Evolutionary conservation across 2,888 invertebrate genomes (phyloP).

Genomic region (Trypoxylon attenuatum): DNA sequence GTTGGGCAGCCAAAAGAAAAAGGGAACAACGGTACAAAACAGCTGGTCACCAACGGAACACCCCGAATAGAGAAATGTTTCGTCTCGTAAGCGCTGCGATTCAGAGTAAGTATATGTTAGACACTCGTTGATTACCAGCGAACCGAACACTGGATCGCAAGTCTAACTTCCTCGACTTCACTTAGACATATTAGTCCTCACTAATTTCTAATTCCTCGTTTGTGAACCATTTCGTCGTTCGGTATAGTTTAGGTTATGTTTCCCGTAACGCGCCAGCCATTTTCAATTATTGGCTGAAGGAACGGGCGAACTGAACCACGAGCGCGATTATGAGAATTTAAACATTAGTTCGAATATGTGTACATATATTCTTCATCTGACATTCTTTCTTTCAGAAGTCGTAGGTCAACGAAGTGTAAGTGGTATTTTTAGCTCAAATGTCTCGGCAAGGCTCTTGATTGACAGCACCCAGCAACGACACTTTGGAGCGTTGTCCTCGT

Average conservation of each 20-base stretch:
- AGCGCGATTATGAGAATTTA: conserved; percentile 34
- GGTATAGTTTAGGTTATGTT: conserved; percentile 37
- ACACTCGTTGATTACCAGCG: not conserved
- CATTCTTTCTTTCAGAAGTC: too few relatives aligned
- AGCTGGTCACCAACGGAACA: conserved; percentile 60
- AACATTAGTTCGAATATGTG: too few relatives aligned
- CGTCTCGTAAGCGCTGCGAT: conserved; percentile 57
- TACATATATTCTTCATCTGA: too few relatives aligned
- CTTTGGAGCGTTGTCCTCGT: conserved; percentile 38
- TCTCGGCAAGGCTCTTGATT: too few relatives aligned
- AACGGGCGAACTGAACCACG: conserved; percentile 30
- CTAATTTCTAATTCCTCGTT: conserved; percentile 6
- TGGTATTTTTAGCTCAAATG: too few relatives aligned
- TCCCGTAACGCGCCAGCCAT: conserved; percentile 9
- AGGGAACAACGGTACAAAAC: conserved; percentile 68
- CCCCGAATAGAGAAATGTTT: conserved; percentile 63
- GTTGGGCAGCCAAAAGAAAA: conserved; percentile 66
- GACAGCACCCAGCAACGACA: conserved; percentile 15
- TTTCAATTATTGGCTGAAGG: conserved; percentile 28
- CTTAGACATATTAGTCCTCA: conserved; percentile 14
- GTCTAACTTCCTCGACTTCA: conserved; percentile 2
- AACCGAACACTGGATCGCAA: not conserved
- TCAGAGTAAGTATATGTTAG: conserved; percentile 49
- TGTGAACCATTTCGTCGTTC: conserved; percentile 1
- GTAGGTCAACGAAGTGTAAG: too few relatives aligned